Base-by-base conservation (phyloP, 2,888 invertebrate genomes). In the Ptilodon capucinus region DNA sequence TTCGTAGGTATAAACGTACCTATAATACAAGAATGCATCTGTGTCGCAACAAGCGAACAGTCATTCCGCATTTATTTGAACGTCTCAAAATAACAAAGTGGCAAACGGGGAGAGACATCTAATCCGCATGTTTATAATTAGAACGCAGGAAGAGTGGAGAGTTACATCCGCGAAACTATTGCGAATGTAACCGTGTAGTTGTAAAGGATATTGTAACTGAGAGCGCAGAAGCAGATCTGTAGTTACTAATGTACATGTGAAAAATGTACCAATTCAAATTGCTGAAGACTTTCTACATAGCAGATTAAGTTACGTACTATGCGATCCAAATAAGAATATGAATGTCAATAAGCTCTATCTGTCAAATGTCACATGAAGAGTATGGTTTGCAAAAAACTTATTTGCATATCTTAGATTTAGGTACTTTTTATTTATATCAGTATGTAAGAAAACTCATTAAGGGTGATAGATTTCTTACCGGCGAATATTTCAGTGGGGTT, bases 81-180 rank as follows among this genome's bases (percentile, higher is more conserved):
- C n/a, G 13, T 19, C 38, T 38, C 38, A 7, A 19, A 38, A 18
- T 38, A 19, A 19, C 19, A 11, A 38, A 38, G 13, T n/a, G n/a
- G 4, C 17, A 17, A 34, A 19, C 19, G 38, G 14, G 8, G 38
- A 18, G 11, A 18, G 19, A 6, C 13, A 19, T 38, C n/a, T 38
- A 19, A 38, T 38, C 18, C 38, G 19, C 38, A 2, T 19, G 38
- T 38, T 38, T 38, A 38, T 38, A 38, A 38, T 38, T 38, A 38
- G 38, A 19, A 35, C 17, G 35, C 17, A 17, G 17, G 7, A 19
- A 19, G 38, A 19, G n/a, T n/a, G 7, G 13, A 19, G 38, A 19
- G n/a, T n/a, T 13, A 19, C 38, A 19, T 38, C 38, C 38, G 38
- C 11, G 19, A 35, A 19, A 19, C 35, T 35, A 35, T 35, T 35